Conservation (phyloP, 2,888 invertebrate species). For the Leucania comma region DNA sequence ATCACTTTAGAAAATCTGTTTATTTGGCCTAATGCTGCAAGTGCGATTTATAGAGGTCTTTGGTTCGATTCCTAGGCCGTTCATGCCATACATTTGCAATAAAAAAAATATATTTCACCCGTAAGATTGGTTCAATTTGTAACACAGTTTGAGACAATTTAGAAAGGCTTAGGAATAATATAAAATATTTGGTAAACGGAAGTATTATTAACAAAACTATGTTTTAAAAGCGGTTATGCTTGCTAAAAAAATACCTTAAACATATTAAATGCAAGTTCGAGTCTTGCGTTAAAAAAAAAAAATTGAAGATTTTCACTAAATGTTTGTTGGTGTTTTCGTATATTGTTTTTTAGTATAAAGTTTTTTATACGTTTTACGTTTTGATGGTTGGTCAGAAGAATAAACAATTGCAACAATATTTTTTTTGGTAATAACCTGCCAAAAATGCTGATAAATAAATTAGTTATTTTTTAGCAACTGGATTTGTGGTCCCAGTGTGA, state of each 20-base stretch:
- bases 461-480: background rate
- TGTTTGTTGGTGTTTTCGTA: background rate
- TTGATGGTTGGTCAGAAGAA: background rate
- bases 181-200: constrained; percentile 53
- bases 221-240: background rate
- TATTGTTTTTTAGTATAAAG: background rate
- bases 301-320: background rate
- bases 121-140: constrained; percentile 51
- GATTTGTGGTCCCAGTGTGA: background rate
- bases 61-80: constrained; percentile 28
- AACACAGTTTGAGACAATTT: constrained; percentile 8
- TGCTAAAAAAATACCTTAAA: background rate
- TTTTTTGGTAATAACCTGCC: background rate
- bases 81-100: background rate
- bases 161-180: constrained; percentile 30
- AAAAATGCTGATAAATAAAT: background rate
- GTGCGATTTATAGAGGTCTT: background rate
- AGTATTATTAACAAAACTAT: constrained; percentile 13
- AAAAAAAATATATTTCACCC: background rate
- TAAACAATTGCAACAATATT: too few relatives aligned
- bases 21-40: background rate
- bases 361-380: background rate
- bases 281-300: constrained; percentile 14
- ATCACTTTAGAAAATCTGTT: background rate
- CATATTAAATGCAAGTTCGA: constrained; percentile 45